Evolutionary conservation across 2,888 invertebrate genomes (phyloP).

Genomic region (Drosophila demipolita): DNA sequence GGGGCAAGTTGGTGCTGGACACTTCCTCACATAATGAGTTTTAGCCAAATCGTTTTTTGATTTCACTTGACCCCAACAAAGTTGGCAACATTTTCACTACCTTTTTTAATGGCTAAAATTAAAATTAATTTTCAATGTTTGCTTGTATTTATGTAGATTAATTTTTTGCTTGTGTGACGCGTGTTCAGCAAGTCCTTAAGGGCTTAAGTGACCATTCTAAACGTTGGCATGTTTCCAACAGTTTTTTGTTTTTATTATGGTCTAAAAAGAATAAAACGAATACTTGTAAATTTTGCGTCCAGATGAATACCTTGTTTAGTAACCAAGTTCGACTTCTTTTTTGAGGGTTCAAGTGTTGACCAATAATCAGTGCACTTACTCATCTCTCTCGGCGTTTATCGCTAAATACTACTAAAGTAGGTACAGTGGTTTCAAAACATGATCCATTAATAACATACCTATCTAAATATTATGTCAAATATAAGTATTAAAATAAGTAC

Average conservation of each 20-base stretch:
- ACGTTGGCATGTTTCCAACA: conserved; percentile 62
- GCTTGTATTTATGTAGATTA: conserved; percentile 38
- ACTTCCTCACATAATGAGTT: conserved; percentile 47
- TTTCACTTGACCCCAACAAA: conserved; percentile 52
- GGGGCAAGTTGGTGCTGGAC: background rate
- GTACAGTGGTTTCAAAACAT: background rate
- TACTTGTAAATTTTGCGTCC: background rate
- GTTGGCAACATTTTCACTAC: conserved; percentile 14
- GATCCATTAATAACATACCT: background rate
- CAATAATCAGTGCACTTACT: background rate
- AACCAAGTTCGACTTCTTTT: background rate
- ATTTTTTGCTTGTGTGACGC: conserved; percentile 37
- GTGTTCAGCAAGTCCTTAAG: conserved; percentile 55
- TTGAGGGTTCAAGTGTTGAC: background rate
- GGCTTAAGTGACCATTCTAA: conserved; percentile 51
- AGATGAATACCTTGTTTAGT: background rate
- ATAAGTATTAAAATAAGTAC: background rate
- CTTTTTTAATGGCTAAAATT: conserved; percentile 23
- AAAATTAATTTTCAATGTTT: conserved; percentile 33
- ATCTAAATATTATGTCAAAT: too few relatives aligned
- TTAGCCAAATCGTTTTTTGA: conserved; percentile 39
- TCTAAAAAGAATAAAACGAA: background rate
- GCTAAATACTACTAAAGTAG: background rate
- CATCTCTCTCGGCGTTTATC: background rate
- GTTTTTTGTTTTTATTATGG: background rate